Base-by-base conservation (phyloP, 2,113 vertebrate genomes). In the Dolichotis patagonum region DNA sequence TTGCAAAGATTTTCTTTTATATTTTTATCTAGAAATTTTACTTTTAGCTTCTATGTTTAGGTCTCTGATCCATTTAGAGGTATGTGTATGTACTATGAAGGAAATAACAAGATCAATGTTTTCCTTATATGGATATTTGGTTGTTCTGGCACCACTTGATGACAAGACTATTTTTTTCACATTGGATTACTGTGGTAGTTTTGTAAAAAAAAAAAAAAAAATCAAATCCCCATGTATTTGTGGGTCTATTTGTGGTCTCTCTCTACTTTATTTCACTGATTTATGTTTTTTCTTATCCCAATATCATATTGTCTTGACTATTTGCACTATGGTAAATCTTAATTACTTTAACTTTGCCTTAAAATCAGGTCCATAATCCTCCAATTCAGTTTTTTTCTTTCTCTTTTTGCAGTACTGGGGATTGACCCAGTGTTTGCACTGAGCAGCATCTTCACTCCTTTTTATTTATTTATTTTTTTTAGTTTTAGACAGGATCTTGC, bases 321-420 rank as follows among this genome's bases (percentile, higher is more conserved):
- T 16, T 84, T 82, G 13, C 41, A 85, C 77, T 86, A 65, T 63
- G 81, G 10, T 63, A 91, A 81, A n/a, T 38, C 19, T 96, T 89
- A 88, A 77, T 86, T 91, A 71, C 17, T 91, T 92, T 73, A 94
- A 28, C 46, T 81, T 94, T 96, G 24, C 52, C 32, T 94, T 94
- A 6, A 54, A 56, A 46, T 85, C 7, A 75, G n/a, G 24, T 49
- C 94, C 56, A 22, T 32, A 89, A 71, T 89, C 63, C n/a, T 85
- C 26, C 30, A 85, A 41, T 26, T 81, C 3, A 56, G 17, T 65
- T 46, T 43, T 62, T 62, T n/a, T n/a, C 35, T 41, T 41, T 73
- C n/a, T 73, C 3, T 73, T 73, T 73, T 73, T 41, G n/a, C n/a
- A 41, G 22, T 5, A 73, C 38, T 73, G 71, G 22, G 20, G n/a